A percentile compares a stretch with the other conserved stretches of the same genome.
Conservation (phyloP, 1,140 invertebrate species). For the Myzus persicae region DNA sequence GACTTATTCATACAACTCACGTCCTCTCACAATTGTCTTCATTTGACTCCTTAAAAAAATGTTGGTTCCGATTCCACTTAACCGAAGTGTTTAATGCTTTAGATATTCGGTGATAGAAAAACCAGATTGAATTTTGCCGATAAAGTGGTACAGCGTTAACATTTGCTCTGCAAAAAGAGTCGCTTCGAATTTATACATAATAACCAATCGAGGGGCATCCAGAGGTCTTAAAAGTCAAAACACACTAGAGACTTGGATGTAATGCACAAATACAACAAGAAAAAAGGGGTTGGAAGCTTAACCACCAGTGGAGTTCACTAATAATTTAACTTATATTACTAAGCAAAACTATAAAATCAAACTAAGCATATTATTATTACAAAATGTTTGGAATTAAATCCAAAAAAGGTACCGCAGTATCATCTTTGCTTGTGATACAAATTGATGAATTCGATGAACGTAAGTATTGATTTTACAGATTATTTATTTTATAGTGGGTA, state of each 20-base stretch:
- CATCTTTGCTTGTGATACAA: not conserved
- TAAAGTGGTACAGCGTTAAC: not conserved
- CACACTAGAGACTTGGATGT: not conserved
- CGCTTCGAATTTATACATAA: not conserved
- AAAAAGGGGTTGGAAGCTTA: not conserved
- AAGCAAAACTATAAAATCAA: not conserved
- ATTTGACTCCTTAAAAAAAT: no score
- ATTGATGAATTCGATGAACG: not conserved
- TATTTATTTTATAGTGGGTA: not conserved
- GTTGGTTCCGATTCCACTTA: no score
- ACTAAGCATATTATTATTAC: not conserved
- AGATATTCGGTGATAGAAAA: not conserved
- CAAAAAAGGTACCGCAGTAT: not conserved
- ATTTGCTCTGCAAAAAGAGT: not conserved
- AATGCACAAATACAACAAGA: not conserved
- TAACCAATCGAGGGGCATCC: not conserved
- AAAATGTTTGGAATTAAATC: not conserved
- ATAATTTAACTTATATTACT: not conserved
- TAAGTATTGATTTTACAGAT: not conserved
- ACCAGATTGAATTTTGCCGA: not conserved
- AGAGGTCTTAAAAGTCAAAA: not conserved
- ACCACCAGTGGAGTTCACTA: not conserved
- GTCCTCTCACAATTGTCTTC: no score
- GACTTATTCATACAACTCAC: no score
- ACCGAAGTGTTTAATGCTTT: no score